These are phyloP conservation scores for Piezodorus guildinii DNA, from an alignment of 1,140 invertebrate genomes.

Conservation along the genomic window DNA sequence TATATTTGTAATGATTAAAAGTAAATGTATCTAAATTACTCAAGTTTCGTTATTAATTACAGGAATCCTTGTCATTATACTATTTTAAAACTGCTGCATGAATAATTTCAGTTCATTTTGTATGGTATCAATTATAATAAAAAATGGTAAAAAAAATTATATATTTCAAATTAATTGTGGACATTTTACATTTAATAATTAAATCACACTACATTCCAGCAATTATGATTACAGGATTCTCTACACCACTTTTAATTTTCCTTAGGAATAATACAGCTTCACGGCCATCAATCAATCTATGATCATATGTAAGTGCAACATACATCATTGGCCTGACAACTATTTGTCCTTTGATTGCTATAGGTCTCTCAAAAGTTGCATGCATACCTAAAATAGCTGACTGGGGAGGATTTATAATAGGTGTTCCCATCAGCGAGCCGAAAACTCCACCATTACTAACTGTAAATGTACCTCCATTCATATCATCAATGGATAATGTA, in stretches of 20 bases:
- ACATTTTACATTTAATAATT: neutral
- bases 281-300: conserved; percentile 94
- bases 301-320: conserved; percentile 95
- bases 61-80: too few relatives aligned
- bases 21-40: too few relatives aligned
- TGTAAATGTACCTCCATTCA: conserved; percentile 99
- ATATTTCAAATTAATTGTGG: too few relatives aligned
- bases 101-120: too few relatives aligned
- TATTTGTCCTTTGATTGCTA: conserved; percentile 91
- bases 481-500: conserved; percentile 88
- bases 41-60: too few relatives aligned
- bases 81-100: too few relatives aligned
- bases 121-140: too few relatives aligned
- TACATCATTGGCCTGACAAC: conserved; percentile 99
- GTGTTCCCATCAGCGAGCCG: conserved; percentile 93
- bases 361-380: conserved; percentile 86
- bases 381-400: conserved; percentile 99
- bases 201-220: neutral
- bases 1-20: too few relatives aligned
- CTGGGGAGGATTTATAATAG: conserved; percentile 98
- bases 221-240: conserved; percentile 69
- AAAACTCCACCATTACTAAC: conserved; percentile 99
- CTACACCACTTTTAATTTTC: conserved; percentile 91
- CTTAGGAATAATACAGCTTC: conserved; percentile 95
- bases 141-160: too few relatives aligned